phyloP scores from a whole-genome alignment of 23 tunicate genomes.

The Ascidia mentula region DNA sequence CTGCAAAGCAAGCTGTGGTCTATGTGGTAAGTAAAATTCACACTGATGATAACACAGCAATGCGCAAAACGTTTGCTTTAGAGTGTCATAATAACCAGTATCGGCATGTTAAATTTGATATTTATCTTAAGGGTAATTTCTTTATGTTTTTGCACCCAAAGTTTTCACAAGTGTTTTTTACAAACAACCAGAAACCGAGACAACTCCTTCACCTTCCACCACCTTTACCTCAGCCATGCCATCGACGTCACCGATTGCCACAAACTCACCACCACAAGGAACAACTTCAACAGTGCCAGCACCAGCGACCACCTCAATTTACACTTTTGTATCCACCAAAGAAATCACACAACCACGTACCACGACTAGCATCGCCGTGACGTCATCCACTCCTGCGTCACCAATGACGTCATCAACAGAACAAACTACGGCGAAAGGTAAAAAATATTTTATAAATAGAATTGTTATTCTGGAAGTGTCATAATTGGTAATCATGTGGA shows the following conservation, averaged over 20 bases:
- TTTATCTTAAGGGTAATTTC: no score
- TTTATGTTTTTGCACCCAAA: neutral
- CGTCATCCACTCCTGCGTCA: constrained; percentile 1
- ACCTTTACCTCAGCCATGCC: neutral
- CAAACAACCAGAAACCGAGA: neutral
- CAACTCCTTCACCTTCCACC: neutral
- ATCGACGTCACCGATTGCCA: neutral
- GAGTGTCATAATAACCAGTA: neutral
- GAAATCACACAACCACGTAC: neutral
- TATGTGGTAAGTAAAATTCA: neutral
- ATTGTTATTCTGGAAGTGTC: no score
- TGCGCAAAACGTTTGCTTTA: no score
- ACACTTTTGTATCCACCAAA: neutral
- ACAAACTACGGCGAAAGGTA: neutral
- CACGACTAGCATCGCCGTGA: neutral
- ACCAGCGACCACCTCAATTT: neutral
- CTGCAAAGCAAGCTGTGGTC: constrained; percentile 24
- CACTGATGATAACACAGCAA: no score
- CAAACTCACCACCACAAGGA: neutral
- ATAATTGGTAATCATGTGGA: no score
- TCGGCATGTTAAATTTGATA: no score
- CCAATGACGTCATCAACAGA: neutral
- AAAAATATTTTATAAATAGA: no score
- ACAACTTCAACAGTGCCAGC: neutral
- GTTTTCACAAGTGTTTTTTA: neutral